Base-by-base conservation (phyloP, 64 coral and sea anemone genomes). In the Dendronephthya gigantea region DNA sequence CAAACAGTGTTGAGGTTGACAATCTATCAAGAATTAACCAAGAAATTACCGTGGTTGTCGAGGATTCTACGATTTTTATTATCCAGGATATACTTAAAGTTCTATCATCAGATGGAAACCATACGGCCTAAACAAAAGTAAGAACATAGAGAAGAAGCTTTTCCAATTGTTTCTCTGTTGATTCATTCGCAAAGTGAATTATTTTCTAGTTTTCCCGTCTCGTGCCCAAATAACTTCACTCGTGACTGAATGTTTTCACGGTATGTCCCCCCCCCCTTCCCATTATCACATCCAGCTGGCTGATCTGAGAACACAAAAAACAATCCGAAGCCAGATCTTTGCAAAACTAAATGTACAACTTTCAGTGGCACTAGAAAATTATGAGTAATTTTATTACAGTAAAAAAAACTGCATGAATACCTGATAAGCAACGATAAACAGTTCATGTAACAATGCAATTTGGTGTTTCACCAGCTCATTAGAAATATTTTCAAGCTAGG, bases 61-160 rank as follows among this genome's bases (percentile, higher is more conserved):
- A 84, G 15, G 91, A 84, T 40, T 97, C 92, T 35, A 97, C 31
- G 59, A 93, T 84, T 89, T 91, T 93, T 70, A 97, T 90, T 28
- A 93, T 82, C 94, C 94, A 97, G 28, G 51, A 90, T 22, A 97
- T 93, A 82, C 93, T 97, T 4, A 97, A 51, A n/a, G 88, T 38
- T 48, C 93, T 97, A 34, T 89, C 88, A 22, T 97, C 94, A 1
- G 91, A 68, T 66, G 88, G 86, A 87, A 90, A 93, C 40, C 90
- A 90, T 22, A 86, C 92, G 4, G 91, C 90, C 94, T 96, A 68
- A 14, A 74, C 27, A 39, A 15, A 66, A 55, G 9, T 17, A 65
- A 33, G 84, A 9, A 36, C n/a, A n/a, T n/a, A n/a, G n/a, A 16
- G 32, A 35, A 0, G 12, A 79, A 39, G 7, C 72, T 8, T 6